phyloP scores from a whole-genome alignment of 2,113 vertebrate species.

The Epinephelus lanceolatus region DNA sequence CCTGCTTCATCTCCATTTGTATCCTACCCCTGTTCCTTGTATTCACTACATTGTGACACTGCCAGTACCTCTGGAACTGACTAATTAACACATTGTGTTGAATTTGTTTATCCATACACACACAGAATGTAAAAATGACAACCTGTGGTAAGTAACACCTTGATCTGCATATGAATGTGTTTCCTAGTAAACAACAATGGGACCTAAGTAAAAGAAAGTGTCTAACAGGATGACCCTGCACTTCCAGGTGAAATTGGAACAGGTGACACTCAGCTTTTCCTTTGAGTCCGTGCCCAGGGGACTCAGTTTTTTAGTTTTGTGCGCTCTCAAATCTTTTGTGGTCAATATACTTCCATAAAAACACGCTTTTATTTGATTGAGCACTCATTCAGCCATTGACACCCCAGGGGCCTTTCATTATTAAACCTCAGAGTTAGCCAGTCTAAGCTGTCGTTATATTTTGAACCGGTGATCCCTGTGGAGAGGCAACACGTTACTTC shows the following conservation, averaged over 20 bases:
- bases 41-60: no score
- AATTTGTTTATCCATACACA: background rate
- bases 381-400: constrained; percentile 9
- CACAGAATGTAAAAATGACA: background rate
- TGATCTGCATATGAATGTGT: no score
- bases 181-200: background rate
- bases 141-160: background rate
- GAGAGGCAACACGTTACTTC: constrained; percentile 18
- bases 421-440: constrained; percentile 10
- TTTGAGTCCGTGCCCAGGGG: background rate
- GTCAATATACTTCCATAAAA: background rate
- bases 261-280: background rate
- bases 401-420: constrained; percentile 5
- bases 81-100: background rate
- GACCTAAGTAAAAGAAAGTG: background rate
- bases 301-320: background rate
- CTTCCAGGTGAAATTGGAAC: background rate
- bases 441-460: constrained; percentile 18
- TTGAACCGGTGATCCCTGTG: background rate
- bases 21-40: no score
- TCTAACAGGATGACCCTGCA: background rate
- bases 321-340: background rate
- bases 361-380: constrained; percentile 16
- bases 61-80: no score
- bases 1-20: no score